Conservation (phyloP, 2,797 vertebrate species). For the Hippoglossus hippoglossus region DNA sequence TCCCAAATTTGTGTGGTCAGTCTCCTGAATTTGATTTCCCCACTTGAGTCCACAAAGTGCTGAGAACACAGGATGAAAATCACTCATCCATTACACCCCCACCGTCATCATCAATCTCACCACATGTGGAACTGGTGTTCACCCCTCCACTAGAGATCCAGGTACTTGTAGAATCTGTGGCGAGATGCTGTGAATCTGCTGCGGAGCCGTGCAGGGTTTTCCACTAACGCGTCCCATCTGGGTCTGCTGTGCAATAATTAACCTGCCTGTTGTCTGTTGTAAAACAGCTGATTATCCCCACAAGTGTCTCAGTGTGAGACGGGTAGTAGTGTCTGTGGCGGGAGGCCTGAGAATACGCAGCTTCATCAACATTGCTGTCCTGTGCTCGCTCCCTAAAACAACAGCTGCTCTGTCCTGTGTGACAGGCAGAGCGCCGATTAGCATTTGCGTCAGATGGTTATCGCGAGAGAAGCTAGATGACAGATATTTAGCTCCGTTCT, state of each 20-base stretch:
- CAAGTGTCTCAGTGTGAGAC: constrained; percentile 15
- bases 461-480: constrained; percentile 21
- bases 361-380: constrained; percentile 35
- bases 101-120: constrained; percentile 1
- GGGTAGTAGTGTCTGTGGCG: constrained; percentile 20
- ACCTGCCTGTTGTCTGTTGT: constrained; percentile 22
- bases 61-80: constrained; percentile 2
- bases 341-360: constrained; percentile 8
- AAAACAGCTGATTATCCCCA: constrained; percentile 35
- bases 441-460: constrained; percentile 38
- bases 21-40: background rate
- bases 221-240: constrained; percentile 11
- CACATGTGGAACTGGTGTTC: background rate
- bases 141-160: background rate
- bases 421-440: constrained; percentile 47
- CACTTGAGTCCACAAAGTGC: background rate
- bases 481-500: constrained; percentile 31
- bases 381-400: constrained; percentile 31
- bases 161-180: background rate
- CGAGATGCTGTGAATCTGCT: background rate
- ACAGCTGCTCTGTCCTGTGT: constrained; percentile 49
- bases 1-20: background rate
- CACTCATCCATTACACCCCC: constrained; percentile 1
- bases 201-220: background rate
- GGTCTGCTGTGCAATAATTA: constrained; percentile 20